phyloP scores from a whole-genome alignment of 1,140 invertebrate species.

The Drosophila kurseongensis region DNA sequence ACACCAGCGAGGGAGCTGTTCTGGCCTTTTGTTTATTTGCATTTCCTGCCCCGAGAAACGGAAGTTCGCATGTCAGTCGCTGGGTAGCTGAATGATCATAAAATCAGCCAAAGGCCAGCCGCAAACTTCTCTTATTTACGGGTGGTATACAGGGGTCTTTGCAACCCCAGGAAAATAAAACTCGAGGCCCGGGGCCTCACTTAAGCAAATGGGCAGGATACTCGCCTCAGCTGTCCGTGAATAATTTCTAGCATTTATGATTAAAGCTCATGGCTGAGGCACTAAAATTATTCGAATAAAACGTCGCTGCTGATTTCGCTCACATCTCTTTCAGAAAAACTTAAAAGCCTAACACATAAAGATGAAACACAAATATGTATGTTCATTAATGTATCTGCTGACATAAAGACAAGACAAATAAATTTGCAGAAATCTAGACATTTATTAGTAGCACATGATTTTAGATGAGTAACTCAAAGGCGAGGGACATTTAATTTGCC shows the following conservation, averaged over 20 bases:
- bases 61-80: slow-evolving; percentile 73
- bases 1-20: slow-evolving; percentile 30
- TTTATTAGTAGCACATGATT: slow-evolving; percentile 4
- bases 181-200: slow-evolving; percentile 27
- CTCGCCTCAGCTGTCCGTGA: slow-evolving; percentile 25
- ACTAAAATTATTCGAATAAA: slow-evolving; percentile 13
- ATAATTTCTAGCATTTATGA: slow-evolving; percentile 29
- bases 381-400: slow-evolving; percentile 20
- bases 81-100: slow-evolving; percentile 41
- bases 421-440: slow-evolving; percentile 12
- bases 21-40: slow-evolving; percentile 75
- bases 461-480: neutral
- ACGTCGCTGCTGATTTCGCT: neutral
- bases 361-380: neutral
- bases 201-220: slow-evolving; percentile 34
- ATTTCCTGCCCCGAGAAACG: slow-evolving; percentile 71
- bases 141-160: slow-evolving; percentile 8
- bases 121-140: slow-evolving; percentile 51
- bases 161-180: slow-evolving; percentile 5
- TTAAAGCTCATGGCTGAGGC: slow-evolving; percentile 24
- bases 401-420: slow-evolving; percentile 27
- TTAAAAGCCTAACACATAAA: slow-evolving; percentile 13
- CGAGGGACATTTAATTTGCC: slow-evolving; percentile 2
- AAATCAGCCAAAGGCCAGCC: slow-evolving; percentile 57
- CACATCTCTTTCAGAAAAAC: slow-evolving; percentile 6